Conservation (phyloP, 2,888 invertebrate species). For the Teleogryllus oceanicus region DNA sequence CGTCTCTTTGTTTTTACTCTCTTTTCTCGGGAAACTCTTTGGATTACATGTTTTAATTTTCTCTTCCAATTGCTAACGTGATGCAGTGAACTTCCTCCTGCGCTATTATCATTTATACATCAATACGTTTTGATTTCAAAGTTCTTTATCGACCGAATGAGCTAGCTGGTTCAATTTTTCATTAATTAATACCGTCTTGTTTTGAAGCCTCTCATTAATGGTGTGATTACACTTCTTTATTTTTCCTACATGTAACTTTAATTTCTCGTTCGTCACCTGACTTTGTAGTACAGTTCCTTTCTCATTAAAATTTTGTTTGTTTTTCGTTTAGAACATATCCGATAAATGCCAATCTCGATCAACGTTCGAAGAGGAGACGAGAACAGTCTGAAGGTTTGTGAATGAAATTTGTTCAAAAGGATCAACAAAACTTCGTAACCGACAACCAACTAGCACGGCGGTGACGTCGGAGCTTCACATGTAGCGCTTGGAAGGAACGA, state of each 20-base stretch:
- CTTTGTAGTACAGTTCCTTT: background rate
- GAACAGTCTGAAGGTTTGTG: too few species aligned
- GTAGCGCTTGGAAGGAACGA: too few species aligned
- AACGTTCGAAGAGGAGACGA: too few species aligned
- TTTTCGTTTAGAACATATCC: too few species aligned
- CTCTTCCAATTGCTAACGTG: background rate
- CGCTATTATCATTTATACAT: too few species aligned
- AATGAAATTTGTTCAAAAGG: too few species aligned
- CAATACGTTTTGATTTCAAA: background rate
- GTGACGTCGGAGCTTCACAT: too few species aligned
- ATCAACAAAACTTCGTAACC: too few species aligned
- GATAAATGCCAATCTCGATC: too few species aligned
- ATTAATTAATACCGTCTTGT: background rate
- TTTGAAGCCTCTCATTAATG: background rate
- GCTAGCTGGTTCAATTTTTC: background rate
- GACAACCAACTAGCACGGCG: too few species aligned
- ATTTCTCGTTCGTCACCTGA: background rate
- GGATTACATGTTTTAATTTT: slow-evolving; percentile 18
- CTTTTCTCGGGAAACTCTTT: background rate
- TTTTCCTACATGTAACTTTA: background rate
- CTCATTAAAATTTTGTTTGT: background rate
- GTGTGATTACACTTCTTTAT: background rate
- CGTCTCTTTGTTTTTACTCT: background rate
- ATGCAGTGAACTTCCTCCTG: too few species aligned
- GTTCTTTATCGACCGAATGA: background rate